Base-by-base conservation (phyloP, 2,888 invertebrate genomes). In the Pediacus dermestoides region DNA sequence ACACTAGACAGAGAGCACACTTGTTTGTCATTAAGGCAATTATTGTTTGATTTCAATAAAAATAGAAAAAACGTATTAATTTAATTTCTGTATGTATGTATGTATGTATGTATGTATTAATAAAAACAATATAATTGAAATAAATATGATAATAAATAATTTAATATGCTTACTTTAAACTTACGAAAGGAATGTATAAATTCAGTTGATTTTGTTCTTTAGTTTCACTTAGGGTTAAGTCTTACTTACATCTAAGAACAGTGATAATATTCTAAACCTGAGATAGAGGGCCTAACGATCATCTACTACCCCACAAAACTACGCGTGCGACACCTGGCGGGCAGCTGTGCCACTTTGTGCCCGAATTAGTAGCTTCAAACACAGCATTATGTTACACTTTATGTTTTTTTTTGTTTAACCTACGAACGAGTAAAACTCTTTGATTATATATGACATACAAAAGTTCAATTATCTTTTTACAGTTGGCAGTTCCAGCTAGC, bases 401-500 rank as follows among this genome's bases (percentile, higher is more conserved):
- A n/a, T n/a, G n/a, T n/a, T n/a, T n/a, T n/a, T n/a, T n/a, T n/a
- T n/a, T n/a, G n/a, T 58, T 62, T 55, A 64, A 65, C 64, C 62
- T 66, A 66, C 64, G 57, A n/a, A n/a, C n/a, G n/a, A 55, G 56
- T 58, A 57, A 59, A 60, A 58, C 56, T 60, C 60, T 61, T 28
- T 56, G 58, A 57, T 57, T 60, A 59, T 56, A 63, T 62, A 64
- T 57, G 64, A 67, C 67, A 64, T 68, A 68, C 68, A 66, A 62
- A 57, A 58, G 54, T 60, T 61, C 57, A 52, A 53, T 56, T 62
- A 64, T 67, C 66, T 68, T 70, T 70, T 66, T 69, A 68, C 67
- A 68, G 63, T 65, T 70, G 70, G 70, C 70, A 70, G 70, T 70
- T 65, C 70, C 70, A 66, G 68, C 70, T 68, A 70, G 70, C 69